Evolutionary conservation across 2,797 vertebrate species (phyloP).

Genomic region (Anguilla megastoma): DNA sequence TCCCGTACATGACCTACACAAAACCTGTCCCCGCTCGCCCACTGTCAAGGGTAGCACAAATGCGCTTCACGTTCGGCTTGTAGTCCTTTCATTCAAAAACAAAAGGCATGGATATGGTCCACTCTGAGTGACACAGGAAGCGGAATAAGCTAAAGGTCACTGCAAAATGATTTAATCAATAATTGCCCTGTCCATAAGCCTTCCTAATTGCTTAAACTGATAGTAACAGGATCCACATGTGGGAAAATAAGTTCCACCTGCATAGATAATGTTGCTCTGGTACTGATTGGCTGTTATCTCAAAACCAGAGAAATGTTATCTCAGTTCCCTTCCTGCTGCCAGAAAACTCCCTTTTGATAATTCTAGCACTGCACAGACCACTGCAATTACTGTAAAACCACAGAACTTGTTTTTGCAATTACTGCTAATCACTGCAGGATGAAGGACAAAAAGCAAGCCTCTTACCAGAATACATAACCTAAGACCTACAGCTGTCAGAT

Average conservation of each 20-base stretch:
- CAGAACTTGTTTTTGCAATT: constrained; percentile 31
- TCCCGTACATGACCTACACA: not conserved
- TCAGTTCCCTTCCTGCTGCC: constrained; percentile 31
- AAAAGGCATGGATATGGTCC: not conserved
- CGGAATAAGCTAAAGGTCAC: not conserved
- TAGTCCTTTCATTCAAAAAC: not conserved
- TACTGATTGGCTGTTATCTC: constrained; percentile 7
- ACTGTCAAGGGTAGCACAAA: not conserved
- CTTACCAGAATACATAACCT: constrained; percentile 21
- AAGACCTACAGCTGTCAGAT: not conserved
- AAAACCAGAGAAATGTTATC: constrained; percentile 31
- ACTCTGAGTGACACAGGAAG: not conserved
- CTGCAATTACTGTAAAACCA: constrained; percentile 37
- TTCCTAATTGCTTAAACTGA: constrained; percentile 6
- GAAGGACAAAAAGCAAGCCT: not conserved
- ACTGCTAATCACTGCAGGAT: constrained; percentile 37
- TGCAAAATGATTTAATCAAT: not conserved
- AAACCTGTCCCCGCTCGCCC: constrained; percentile 12
- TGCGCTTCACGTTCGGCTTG: not conserved
- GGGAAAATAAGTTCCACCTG: constrained; percentile 23
- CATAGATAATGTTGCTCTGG: constrained; percentile 21
- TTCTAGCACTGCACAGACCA: constrained; percentile 23
- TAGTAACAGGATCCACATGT: not conserved
- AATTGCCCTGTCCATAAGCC: not conserved
- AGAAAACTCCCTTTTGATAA: constrained; percentile 30